Percentiles rank a stretch among this genome's conserved stretches.
phyloP scores from a whole-genome alignment of 1,140 invertebrate species.

The Bombus affinis region DNA sequence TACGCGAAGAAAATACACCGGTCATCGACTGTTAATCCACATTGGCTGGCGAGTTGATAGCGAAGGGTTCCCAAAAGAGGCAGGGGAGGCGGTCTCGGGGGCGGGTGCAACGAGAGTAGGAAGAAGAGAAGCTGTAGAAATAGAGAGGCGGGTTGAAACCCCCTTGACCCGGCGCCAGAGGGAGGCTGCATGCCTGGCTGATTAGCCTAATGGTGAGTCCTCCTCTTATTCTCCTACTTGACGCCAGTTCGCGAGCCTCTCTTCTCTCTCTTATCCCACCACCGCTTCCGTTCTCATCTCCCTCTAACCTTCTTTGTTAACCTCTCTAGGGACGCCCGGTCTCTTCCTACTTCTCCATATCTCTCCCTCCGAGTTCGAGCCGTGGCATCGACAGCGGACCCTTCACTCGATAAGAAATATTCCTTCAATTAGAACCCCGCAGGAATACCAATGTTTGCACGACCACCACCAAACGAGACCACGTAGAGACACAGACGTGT shows the following conservation, averaged over 20 bases:
- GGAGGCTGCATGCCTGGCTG: slow-evolving; percentile 76
- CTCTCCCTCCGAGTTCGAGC: slow-evolving; percentile 53
- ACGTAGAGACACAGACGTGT: neutral
- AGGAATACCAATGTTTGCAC: slow-evolving; percentile 75
- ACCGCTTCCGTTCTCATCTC: neutral
- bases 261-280: slow-evolving; percentile 50
- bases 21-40: slow-evolving; percentile 38
- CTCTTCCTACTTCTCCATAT: neutral
- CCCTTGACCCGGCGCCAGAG: slow-evolving; percentile 74
- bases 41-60: slow-evolving; percentile 24
- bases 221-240: slow-evolving; percentile 78
- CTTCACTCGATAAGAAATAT: slow-evolving; percentile 78
- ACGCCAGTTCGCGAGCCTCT: slow-evolving; percentile 70
- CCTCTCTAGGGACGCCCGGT: slow-evolving; percentile 48
- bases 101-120: slow-evolving; percentile 34
- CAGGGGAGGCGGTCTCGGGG: slow-evolving; percentile 25
- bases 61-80: slow-evolving; percentile 17
- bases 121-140: slow-evolving; percentile 65
- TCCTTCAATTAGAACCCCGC: slow-evolving; percentile 74
- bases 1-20: neutral
- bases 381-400: slow-evolving; percentile 56
- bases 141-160: slow-evolving; percentile 73
- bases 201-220: slow-evolving; percentile 81
- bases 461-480: slow-evolving; percentile 26
- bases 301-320: neutral